Conservation (phyloP, 2,113 vertebrate genomes). For the Rhinoptilus africanus region DNA sequence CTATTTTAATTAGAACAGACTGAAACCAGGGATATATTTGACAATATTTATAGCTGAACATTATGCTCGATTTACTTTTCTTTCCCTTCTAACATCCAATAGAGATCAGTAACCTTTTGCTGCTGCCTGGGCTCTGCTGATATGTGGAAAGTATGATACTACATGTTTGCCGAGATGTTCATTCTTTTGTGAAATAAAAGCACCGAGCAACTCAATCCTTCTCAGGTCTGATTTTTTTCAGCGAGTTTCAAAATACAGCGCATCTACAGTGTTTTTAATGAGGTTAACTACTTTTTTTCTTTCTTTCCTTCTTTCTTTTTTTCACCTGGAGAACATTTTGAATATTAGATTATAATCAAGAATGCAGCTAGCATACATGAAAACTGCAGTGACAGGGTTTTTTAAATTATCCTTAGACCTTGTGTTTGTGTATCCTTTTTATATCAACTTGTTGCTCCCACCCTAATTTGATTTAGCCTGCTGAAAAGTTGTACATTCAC, state of each 20-base stretch:
- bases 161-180: conserved; percentile 10
- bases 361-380: neutral
- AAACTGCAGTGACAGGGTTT: neutral
- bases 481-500: neutral
- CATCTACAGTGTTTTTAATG: neutral
- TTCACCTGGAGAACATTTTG: neutral
- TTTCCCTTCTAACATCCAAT: neutral
- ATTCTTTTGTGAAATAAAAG: conserved; percentile 57
- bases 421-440: neutral
- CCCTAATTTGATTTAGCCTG: neutral
- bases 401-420: neutral
- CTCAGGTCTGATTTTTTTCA: neutral
- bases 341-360: neutral
- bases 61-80: neutral
- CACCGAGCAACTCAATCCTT: conserved; percentile 1
- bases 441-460: neutral
- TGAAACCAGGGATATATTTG: neutral
- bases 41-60: neutral
- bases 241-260: neutral
- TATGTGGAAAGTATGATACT: neutral
- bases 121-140: conserved; percentile 34
- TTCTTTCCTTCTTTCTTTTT: neutral
- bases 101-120: neutral
- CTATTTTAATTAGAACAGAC: conserved; percentile 8
- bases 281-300: neutral